phyloP scores from a whole-genome alignment of 2,113 vertebrate genomes.

The Psettodes erumei region DNA sequence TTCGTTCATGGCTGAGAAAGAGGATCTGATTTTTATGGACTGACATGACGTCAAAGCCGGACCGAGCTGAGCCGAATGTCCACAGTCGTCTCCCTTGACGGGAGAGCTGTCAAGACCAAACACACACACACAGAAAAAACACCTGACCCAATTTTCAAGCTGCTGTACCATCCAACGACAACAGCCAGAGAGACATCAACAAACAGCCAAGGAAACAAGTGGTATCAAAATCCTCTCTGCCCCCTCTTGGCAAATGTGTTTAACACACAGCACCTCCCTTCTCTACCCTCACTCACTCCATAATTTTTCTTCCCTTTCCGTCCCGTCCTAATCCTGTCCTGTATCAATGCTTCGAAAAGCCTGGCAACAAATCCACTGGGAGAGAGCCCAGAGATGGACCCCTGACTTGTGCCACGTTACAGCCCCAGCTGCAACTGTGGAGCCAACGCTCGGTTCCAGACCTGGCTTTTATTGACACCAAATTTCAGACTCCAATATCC shows the following conservation, averaged over 20 bases:
- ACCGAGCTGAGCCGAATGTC: constrained; percentile 24
- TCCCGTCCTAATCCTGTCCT: neutral
- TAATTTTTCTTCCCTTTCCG: constrained; percentile 9
- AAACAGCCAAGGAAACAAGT: constrained; percentile 30
- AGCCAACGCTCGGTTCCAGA: constrained; percentile 13
- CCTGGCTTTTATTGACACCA: constrained; percentile 7
- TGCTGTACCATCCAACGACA: constrained; percentile 43
- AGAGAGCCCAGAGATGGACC: constrained; percentile 23
- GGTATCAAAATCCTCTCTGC: constrained; percentile 36
- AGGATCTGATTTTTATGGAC: constrained; percentile 17
- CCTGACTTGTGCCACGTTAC: neutral
- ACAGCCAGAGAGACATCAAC: constrained; percentile 29
- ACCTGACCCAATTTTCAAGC: constrained; percentile 69
- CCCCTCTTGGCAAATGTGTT: constrained; percentile 38
- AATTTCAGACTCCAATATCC: constrained; percentile 25
- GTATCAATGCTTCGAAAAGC: constrained; percentile 15
- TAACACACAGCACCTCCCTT: constrained; percentile 6
- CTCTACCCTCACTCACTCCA: constrained; percentile 2
- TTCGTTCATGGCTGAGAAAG: constrained; percentile 11
- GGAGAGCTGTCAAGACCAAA: constrained; percentile 28
- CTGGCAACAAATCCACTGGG: constrained; percentile 8
- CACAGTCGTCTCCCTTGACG: constrained; percentile 42
- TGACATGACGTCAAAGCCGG: constrained; percentile 39
- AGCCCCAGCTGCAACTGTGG: neutral
- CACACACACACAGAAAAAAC: constrained; percentile 25